A percentile compares a stretch with the other conserved stretches of the same genome.
Conservation (phyloP, 1,140 invertebrate genomes). For the Ceratoteleas bidentatus region DNA sequence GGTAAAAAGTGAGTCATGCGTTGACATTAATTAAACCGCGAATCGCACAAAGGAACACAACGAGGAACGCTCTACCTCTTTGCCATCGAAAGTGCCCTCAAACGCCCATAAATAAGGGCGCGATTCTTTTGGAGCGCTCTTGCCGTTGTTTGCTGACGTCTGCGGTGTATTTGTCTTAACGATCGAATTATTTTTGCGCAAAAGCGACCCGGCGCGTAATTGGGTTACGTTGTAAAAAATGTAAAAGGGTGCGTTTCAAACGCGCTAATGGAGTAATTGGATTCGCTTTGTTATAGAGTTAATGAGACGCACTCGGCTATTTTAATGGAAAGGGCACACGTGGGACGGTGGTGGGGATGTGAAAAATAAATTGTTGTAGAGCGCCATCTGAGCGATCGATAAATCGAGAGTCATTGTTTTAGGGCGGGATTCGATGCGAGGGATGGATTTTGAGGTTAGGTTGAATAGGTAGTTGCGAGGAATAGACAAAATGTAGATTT, state of each 20-base stretch:
- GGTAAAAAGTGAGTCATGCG: conserved; percentile 22
- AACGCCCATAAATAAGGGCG: conserved; percentile 19
- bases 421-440: too few relatives aligned
- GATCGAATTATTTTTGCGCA: conserved; percentile 28
- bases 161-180: conserved; percentile 33
- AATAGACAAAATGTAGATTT: too few relatives aligned
- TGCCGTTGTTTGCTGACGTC: conserved; percentile 18
- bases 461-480: too few relatives aligned
- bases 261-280: conserved; percentile 25
- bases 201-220: conserved; percentile 10
- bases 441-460: too few relatives aligned
- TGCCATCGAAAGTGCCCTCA: conserved; percentile 1
- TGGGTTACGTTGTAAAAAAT: conserved; percentile 33
- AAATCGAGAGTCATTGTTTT: too few relatives aligned
- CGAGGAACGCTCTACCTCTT: conserved; percentile 13
- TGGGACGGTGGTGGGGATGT: too few relatives aligned
- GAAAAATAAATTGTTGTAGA: too few relatives aligned
- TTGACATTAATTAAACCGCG: conserved; percentile 36
- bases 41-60: conserved; percentile 23
- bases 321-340: not conserved
- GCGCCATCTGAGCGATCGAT: too few relatives aligned
- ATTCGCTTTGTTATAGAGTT: conserved; percentile 33
- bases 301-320: conserved; percentile 1
- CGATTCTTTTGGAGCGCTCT: conserved; percentile 19
- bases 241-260: conserved; percentile 17